Conservation (phyloP, 1,140 invertebrate species). For the Procambarus virginalis region DNA sequence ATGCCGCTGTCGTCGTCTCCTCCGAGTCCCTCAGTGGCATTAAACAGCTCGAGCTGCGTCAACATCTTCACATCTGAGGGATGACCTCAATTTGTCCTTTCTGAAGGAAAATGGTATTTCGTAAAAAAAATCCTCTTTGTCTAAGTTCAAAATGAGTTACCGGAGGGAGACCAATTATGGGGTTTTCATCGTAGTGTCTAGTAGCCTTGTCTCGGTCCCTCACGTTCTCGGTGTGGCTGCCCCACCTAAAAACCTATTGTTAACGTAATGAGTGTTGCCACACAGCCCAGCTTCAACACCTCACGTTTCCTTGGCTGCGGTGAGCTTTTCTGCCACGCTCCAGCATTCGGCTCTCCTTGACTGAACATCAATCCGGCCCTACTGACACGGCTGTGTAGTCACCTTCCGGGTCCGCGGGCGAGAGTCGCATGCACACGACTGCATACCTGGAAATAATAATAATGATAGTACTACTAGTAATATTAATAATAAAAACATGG, state of each 20-base stretch:
- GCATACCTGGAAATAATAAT: background rate
- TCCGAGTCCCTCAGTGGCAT: conserved; percentile 21
- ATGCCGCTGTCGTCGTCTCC: conserved; percentile 41
- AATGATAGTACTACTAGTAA: background rate
- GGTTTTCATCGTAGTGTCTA: background rate
- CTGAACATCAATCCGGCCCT: background rate
- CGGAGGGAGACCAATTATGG: too few species aligned
- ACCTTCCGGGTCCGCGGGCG: background rate
- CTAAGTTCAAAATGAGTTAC: background rate
- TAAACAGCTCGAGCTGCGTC: conserved; percentile 42
- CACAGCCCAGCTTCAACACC: background rate
- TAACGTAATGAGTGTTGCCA: background rate
- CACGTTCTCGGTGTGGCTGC: background rate
- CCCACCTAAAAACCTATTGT: background rate
- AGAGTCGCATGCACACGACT: background rate
- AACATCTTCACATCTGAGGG: conserved; percentile 5
- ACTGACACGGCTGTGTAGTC: background rate
- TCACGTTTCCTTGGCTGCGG: background rate
- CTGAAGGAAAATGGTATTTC: background rate
- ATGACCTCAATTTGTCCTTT: background rate
- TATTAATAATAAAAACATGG: background rate
- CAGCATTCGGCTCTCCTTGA: background rate
- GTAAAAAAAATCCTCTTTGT: background rate
- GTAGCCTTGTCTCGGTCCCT: too few species aligned
- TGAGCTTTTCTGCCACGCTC: background rate